Evolutionary conservation across 1,140 invertebrate species (phyloP), one percentile per base, ranked within the genome.

Genomic region (Dryas iulia): DNA sequence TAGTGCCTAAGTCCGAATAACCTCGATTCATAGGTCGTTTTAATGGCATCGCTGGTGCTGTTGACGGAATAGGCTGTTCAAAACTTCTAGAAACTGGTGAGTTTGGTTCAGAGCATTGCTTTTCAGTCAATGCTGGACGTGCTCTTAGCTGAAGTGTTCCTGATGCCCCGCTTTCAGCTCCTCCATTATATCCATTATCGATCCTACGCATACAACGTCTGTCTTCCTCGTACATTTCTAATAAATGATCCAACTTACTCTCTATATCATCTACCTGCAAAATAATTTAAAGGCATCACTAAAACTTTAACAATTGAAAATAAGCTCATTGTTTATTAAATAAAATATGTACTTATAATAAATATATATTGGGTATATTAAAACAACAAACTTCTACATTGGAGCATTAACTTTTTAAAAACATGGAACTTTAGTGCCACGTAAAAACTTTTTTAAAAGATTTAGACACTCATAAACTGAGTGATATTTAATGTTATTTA

Each of bases 191-290:
- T 73, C 73, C 78, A 63, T 73, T 78, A 35, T 73, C 78, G 66
- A 89, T 72, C 71, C 86, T 82, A 57, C 85, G 86, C 12, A 95
- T 87, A 73, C 93, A 92, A 87, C 96, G 95, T 80, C 97, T 93
- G 90, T 98, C 97, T 89, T 98, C 97, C 93, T 97, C 94, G 87
- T 98, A 98, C 92, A 98, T 94, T 84, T 98, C 97, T 83, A 98
- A 95, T 78, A 99, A 94, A 89, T 98, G 95, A 92, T 98, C 97
- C 83, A 99, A 93, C 93, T 98, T 98, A 81, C 94, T 94, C 93
- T 98, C 97, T 89, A 98, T 97, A 87, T 98, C 97, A 85, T 98
- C 97, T 79, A 98, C 96, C 97, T 98, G 86, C 57, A 92, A 87
- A 52, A 14, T 8, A 54, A 21, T 21, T 21, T 47, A 47, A 39